Percentiles rank a stretch among this genome's conserved stretches.
Evolutionary conservation across 2,113 vertebrate genomes (phyloP).

Genomic region (Trinectes maculatus): DNA sequence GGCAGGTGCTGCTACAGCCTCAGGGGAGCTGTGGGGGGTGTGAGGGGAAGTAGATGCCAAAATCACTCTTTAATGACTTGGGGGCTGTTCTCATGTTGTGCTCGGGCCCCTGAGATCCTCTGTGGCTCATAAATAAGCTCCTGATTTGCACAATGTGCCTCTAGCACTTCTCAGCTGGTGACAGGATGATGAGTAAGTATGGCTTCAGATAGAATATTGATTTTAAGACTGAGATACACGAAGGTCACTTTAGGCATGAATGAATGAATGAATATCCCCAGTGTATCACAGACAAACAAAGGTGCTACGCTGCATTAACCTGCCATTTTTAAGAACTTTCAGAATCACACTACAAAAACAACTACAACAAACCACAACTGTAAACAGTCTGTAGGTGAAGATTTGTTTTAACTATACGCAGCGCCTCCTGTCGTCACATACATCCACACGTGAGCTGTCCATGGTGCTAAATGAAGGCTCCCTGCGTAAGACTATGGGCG

Average conservation of each 20-base stretch:
- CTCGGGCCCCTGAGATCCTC: slow-evolving; percentile 57
- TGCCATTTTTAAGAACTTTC: background rate
- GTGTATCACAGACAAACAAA: background rate
- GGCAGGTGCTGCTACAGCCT: slow-evolving; percentile 75
- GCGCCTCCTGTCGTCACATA: slow-evolving; percentile 44
- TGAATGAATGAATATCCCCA: background rate
- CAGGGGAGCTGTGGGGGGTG: slow-evolving; percentile 38
- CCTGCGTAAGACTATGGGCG: slow-evolving; percentile 17
- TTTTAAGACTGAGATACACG: background rate
- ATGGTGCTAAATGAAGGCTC: slow-evolving; percentile 47
- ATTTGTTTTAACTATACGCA: background rate
- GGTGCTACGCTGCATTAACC: background rate
- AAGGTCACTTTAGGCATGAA: background rate
- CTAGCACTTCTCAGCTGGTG: slow-evolving; percentile 29
- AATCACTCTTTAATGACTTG: slow-evolving; percentile 82
- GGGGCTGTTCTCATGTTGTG: slow-evolving; percentile 55
- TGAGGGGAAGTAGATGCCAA: slow-evolving; percentile 64
- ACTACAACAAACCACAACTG: slow-evolving; percentile 1
- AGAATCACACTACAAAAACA: background rate
- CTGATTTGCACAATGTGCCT: slow-evolving; percentile 71
- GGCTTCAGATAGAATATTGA: slow-evolving; percentile 26
- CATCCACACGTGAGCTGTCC: slow-evolving; percentile 60
- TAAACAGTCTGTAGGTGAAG: slow-evolving; percentile 3
- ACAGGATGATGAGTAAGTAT: slow-evolving; percentile 27
- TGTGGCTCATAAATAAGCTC: slow-evolving; percentile 77